Evolutionary conservation across 2,797 vertebrate species (phyloP).

Genomic region (Pagetopsis macropterus): DNA sequence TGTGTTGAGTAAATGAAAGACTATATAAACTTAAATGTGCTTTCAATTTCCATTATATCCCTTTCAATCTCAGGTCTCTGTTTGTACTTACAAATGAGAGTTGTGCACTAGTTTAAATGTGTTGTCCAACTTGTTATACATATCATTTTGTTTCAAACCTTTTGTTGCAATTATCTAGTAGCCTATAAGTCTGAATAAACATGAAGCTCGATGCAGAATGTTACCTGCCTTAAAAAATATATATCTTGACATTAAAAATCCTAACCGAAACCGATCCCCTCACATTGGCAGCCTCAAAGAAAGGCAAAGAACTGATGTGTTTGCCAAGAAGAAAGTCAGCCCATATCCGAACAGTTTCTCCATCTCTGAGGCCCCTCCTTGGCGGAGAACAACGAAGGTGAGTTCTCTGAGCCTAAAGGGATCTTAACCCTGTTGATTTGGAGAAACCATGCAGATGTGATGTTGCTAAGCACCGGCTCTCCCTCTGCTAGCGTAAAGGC

Average conservation of each 20-base stretch:
- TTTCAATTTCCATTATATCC: neutral
- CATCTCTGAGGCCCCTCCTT: constrained; percentile 31
- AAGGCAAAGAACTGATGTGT: neutral
- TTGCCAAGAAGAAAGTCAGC: constrained; percentile 18
- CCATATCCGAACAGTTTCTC: constrained; percentile 22
- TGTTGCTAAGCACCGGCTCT: constrained; percentile 80
- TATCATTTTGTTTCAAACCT: neutral
- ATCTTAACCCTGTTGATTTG: constrained; percentile 72
- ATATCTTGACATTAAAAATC: neutral
- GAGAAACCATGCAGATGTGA: constrained; percentile 69
- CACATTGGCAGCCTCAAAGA: neutral
- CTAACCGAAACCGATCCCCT: neutral
- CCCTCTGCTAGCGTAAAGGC: constrained; percentile 58
- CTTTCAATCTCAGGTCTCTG: neutral
- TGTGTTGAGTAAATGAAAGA: neutral
- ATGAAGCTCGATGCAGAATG: too few relatives aligned
- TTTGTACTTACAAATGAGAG: neutral
- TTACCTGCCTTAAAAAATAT: neutral
- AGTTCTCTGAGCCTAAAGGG: constrained; percentile 57
- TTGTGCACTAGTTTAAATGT: neutral
- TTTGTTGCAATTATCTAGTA: neutral
- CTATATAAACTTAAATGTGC: neutral
- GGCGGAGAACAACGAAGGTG: constrained; percentile 15
- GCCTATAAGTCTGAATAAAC: neutral
- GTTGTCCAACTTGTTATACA: neutral